These are phyloP conservation scores for Aphidius gifuensis DNA, from an alignment of 1,140 invertebrate species.

Conservation along the genomic window DNA sequence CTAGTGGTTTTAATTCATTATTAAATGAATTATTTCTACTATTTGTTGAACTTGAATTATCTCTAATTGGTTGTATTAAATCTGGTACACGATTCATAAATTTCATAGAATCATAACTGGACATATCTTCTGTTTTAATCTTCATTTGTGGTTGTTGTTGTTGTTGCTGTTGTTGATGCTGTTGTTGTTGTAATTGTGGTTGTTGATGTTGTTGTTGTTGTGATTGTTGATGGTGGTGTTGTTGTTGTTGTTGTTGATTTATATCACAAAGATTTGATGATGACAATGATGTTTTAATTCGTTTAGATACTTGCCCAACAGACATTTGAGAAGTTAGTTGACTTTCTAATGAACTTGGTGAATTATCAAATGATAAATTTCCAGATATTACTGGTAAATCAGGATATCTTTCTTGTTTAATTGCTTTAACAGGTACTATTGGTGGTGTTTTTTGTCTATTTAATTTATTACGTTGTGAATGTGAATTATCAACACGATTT, in stretches of 20 bases:
- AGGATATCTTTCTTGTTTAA: constrained; percentile 33
- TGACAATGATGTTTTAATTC: constrained; percentile 16
- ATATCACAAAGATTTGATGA: constrained; percentile 33
- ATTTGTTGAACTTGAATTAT: constrained; percentile 30
- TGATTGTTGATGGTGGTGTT: neutral
- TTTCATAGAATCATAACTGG: constrained; percentile 34
- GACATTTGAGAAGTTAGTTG: too few relatives aligned
- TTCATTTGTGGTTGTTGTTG: constrained; percentile 22
- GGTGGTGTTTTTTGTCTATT: constrained; percentile 29
- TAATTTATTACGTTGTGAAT: constrained; percentile 21
- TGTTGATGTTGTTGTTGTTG: too few relatives aligned
- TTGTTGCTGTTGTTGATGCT: constrained; percentile 28
- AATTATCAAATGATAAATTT: constrained; percentile 25
- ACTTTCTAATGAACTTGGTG: constrained; percentile 33
- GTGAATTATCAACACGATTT: constrained; percentile 29
- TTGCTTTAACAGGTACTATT: constrained; percentile 22
- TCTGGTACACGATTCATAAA: constrained; percentile 36
- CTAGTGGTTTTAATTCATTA: constrained; percentile 44
- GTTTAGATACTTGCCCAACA: too few relatives aligned
- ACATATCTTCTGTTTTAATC: constrained; percentile 31
- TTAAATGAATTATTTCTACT: constrained; percentile 27
- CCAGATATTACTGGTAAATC: constrained; percentile 29
- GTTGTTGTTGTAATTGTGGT: constrained; percentile 24
- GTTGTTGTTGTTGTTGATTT: neutral
- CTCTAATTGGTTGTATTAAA: constrained; percentile 34